Evolutionary conservation across 2,113 vertebrate species (phyloP), one percentile per base, ranked within the genome.

Genomic region (Syngnathoides biaculeatus): DNA sequence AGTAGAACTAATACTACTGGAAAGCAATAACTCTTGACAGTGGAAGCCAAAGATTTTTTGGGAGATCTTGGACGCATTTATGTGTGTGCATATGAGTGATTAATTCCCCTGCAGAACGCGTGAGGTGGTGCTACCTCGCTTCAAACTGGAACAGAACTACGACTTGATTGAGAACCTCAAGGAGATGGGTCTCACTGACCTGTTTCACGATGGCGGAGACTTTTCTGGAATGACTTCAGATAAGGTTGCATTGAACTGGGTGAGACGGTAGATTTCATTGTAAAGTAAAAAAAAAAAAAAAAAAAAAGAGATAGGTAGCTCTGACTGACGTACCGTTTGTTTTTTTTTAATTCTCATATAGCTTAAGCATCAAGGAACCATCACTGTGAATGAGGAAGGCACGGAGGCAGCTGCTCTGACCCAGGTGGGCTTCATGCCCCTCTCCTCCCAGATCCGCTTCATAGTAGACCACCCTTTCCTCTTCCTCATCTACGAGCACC

Each of bases 341-440:
- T 30, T 7, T 30, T 62, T 39, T 62, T 40, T 6, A 30, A 65
- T 65, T 30, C 26, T 35, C 43, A 50, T 68, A 22, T 11, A 98
- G 97, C 94, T 98, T 81, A 93, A 94, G 20, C 97, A 99, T 75
- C 95, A 97, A 86, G 93, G 95, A 66, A 96, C 91, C 26, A 98
- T 99, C 84, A 99, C 92, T 0, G 96, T 99, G 85, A 96, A 99
- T 0, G 97, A 99, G 74, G 97, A 99, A 73, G 97, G 97, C 30
- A 99, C 96, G 0, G 93, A 98, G 68, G 97, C 95, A 0, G 95
- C 91, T 0, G 83, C 94, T 0, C 84, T 98, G 63, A 98, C 97
- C 69, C 92, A 91, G 0, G 92, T 97, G 4, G 95, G 95, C 40
- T 99, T 99, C 86, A 99, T 96, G 95, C 97, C 97, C 0, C 91